phyloP scores from a whole-genome alignment of 2,888 invertebrate species.

The Caenorhabditis japonica region DNA sequence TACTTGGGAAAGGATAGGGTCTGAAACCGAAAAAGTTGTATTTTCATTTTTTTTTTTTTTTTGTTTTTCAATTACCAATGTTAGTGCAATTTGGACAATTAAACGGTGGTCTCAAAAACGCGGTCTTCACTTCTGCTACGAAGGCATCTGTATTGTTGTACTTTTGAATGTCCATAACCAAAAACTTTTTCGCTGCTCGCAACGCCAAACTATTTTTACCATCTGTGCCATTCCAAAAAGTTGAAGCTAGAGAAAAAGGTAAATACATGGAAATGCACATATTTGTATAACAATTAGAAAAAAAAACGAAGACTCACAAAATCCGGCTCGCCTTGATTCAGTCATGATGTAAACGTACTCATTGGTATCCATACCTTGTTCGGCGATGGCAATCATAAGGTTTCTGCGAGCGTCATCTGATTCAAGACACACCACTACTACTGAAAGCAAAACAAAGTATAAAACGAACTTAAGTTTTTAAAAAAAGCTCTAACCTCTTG shows the following conservation, averaged over 20 bases:
- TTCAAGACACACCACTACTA: slow-evolving; percentile 67
- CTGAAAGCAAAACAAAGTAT: slow-evolving; percentile 7
- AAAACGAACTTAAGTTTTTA: not conserved
- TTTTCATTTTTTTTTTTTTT: not conserved
- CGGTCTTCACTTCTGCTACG: slow-evolving; percentile 40
- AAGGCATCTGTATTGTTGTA: slow-evolving; percentile 48
- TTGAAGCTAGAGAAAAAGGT: slow-evolving; percentile 15
- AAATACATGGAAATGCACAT: too few species aligned
- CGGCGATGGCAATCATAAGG: slow-evolving; percentile 52
- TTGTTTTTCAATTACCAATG: too few species aligned
- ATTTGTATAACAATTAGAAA: slow-evolving; percentile 1
- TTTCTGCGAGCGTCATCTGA: slow-evolving; percentile 61
- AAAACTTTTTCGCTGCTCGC: slow-evolving; percentile 34
- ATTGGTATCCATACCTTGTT: slow-evolving; percentile 52
- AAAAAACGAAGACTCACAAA: slow-evolving; percentile 28
- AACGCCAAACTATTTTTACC: slow-evolving; percentile 54
- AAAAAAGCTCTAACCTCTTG: slow-evolving; percentile 46
- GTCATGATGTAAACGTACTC: slow-evolving; percentile 58
- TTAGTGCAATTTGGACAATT: slow-evolving; percentile 56
- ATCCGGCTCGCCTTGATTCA: slow-evolving; percentile 53
- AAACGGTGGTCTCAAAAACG: slow-evolving; percentile 52
- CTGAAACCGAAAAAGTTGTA: not conserved
- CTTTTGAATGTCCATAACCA: slow-evolving; percentile 55
- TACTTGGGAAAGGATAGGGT: slow-evolving; percentile 35
- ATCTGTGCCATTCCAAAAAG: slow-evolving; percentile 55